Evolutionary conservation across 2,113 vertebrate species (phyloP), one percentile per base, ranked within the genome.

Genomic region (Erythrocercus mccallii): DNA sequence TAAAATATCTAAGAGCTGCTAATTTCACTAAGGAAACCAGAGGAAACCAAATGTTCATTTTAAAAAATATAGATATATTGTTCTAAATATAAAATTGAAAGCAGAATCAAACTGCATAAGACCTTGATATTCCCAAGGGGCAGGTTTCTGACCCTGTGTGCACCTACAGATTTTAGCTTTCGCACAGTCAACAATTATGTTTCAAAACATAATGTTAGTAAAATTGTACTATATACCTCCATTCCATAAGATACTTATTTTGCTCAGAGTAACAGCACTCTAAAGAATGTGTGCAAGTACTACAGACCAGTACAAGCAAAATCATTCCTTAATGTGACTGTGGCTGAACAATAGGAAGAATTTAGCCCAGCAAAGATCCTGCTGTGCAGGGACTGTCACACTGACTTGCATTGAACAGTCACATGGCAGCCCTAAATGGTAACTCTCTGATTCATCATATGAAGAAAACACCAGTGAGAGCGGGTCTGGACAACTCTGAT

Each of bases 51-150:
- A 86, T 60, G 48, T 69, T 82, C 38, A 30, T 70, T 94, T 94
- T 38, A 44, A 81, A 96, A 95, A 96, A 92, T 73, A 95, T 1
- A 90, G 33, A 62, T 71, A 42, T 42, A 93, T 92, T 96, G 72
- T 94, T 93, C 82, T 88, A 85, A 95, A 92, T 97, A 97, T 53
- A 96, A 98, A 97, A 95, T 62, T 92, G 70, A 92, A 96, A 95
- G 51, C 64, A 95, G 57, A 95, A 47, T 91, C 70, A 92, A 95
- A 93, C 80, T 85, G 78, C 40, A 2, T 87, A 64, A 87, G 81
- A 94, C 74, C 84, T 87, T 82, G 80, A 95, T 57, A 65, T 88
- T 80, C 37, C 51, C 73, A 82, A 54, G 15, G 21, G 74, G 76
- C 78, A 84, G 61, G 37, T 80, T 86, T 88, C 64, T 87, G 71